phyloP scores from a whole-genome alignment of 23 tunicate species.

The Ascidia mentula region DNA sequence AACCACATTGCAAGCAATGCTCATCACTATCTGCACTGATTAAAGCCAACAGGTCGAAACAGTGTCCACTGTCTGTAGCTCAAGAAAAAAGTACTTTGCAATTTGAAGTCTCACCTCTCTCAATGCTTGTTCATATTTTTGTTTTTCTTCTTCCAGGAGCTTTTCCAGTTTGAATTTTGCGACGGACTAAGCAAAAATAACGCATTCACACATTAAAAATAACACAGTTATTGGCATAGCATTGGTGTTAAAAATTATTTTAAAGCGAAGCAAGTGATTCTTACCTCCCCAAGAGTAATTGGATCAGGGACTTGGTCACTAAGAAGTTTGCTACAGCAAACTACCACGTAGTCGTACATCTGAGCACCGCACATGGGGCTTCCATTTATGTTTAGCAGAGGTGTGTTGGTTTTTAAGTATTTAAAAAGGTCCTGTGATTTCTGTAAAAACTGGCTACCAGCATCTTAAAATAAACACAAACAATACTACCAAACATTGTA shows the following conservation, averaged over 20 bases:
- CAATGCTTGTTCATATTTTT: background rate
- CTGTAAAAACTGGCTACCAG: background rate
- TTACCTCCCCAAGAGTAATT: background rate
- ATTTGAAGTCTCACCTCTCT: background rate
- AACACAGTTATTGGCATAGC: too few species aligned
- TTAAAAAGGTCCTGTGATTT: background rate
- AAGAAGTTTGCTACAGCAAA: background rate
- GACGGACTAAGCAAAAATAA: background rate
- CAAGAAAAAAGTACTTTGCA: background rate
- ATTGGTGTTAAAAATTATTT: too few species aligned
- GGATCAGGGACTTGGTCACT: constrained; percentile 1
- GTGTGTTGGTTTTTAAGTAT: background rate
- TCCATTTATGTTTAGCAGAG: background rate
- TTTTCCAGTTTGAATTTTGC: background rate
- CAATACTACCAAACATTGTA: too few species aligned
- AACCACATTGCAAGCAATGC: too few species aligned
- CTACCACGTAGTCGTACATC: background rate
- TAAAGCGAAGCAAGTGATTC: too few species aligned
- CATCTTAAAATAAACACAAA: too few species aligned
- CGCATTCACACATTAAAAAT: too few species aligned
- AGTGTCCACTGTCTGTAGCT: background rate
- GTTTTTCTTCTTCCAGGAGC: background rate
- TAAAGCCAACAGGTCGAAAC: too few species aligned
- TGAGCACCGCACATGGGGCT: background rate
- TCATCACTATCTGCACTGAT: too few species aligned